A percentile compares a stretch with the other conserved stretches of the same genome.
Evolutionary conservation across 2,797 vertebrate species (phyloP).

Genomic region (Acestrorhynchus altus): DNA sequence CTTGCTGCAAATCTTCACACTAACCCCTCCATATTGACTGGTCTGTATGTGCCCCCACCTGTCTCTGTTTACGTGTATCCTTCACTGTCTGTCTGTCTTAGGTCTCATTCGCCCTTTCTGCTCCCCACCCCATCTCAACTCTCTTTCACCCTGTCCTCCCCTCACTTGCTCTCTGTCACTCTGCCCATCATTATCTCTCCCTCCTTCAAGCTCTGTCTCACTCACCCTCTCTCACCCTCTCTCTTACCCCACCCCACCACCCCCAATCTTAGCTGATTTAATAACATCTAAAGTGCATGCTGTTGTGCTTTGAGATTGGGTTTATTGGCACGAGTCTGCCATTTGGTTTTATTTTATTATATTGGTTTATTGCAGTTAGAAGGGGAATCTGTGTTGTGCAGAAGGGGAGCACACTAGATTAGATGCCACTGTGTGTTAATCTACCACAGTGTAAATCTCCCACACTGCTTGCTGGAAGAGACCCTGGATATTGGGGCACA

Average conservation of each 20-base stretch:
- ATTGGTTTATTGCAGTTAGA: neutral
- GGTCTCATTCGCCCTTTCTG: too few species aligned
- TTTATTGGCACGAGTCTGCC: neutral
- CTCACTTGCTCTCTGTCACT: too few species aligned
- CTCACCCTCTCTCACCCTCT: too few species aligned
- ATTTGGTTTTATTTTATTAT: neutral
- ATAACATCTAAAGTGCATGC: neutral
- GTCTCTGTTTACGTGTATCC: neutral
- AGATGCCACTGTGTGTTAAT: neutral
- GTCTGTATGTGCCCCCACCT: neutral
- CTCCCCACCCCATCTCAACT: too few species aligned
- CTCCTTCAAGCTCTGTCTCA: too few species aligned
- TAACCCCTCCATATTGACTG: neutral
- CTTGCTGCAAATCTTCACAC: constrained; percentile 1
- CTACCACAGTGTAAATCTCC: neutral
- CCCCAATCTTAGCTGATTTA: too few species aligned
- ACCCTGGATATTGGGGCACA: neutral
- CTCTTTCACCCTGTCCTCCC: too few species aligned
- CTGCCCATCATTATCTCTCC: neutral
- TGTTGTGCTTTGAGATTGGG: neutral
- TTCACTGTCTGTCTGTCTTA: too few species aligned
- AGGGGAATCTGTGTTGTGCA: neutral
- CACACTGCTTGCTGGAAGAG: neutral
- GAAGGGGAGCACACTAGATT: neutral
- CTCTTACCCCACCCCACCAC: too few species aligned